Percentiles rank a stretch among this genome's conserved stretches.
phyloP scores from a whole-genome alignment of 2,888 invertebrate species.

The Panorpa germanica region DNA sequence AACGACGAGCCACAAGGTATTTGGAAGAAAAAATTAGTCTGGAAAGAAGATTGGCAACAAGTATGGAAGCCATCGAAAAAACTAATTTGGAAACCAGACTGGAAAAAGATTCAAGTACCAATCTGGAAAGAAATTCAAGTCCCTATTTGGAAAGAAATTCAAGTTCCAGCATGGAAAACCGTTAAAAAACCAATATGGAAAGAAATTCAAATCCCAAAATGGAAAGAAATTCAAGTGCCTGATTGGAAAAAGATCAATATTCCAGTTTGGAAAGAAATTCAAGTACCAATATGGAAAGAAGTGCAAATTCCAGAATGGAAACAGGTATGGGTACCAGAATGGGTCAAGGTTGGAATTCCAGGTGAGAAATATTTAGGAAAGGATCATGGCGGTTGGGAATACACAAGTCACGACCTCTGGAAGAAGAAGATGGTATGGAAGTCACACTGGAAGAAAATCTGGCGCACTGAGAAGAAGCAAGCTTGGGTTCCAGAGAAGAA shows the following conservation, averaged over 20 bases:
- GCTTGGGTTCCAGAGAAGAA: slow-evolving; percentile 42
- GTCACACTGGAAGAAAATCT: slow-evolving; percentile 42
- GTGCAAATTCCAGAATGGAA: slow-evolving; percentile 56
- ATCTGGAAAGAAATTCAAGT: too few species aligned
- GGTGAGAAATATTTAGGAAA: slow-evolving; percentile 42
- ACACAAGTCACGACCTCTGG: slow-evolving; percentile 46
- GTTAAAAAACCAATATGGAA: slow-evolving; percentile 46
- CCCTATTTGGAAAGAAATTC: too few species aligned
- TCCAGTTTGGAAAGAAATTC: slow-evolving; percentile 42
- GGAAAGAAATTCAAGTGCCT: slow-evolving; percentile 46
- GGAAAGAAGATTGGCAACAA: slow-evolving; percentile 69
- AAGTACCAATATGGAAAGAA: slow-evolving; percentile 52
- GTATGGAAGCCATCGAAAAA: slow-evolving; percentile 61
- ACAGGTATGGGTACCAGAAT: slow-evolving; percentile 38
- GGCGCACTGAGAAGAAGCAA: slow-evolving; percentile 36
- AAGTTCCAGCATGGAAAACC: slow-evolving; percentile 50
- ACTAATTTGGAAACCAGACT: slow-evolving; percentile 48
- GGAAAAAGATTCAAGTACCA: slow-evolving; percentile 55
- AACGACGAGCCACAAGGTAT: slow-evolving; percentile 43
- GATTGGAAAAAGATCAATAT: slow-evolving; percentile 44
- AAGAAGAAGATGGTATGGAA: slow-evolving; percentile 53
- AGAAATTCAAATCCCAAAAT: slow-evolving; percentile 49
- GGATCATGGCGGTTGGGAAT: slow-evolving; percentile 44
- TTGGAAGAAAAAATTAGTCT: slow-evolving; percentile 66
- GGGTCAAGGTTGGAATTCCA: slow-evolving; percentile 36